Evolutionary conservation across 2,113 vertebrate species (phyloP), one percentile per base, ranked within the genome.

Genomic region (Numenius arquata): DNA sequence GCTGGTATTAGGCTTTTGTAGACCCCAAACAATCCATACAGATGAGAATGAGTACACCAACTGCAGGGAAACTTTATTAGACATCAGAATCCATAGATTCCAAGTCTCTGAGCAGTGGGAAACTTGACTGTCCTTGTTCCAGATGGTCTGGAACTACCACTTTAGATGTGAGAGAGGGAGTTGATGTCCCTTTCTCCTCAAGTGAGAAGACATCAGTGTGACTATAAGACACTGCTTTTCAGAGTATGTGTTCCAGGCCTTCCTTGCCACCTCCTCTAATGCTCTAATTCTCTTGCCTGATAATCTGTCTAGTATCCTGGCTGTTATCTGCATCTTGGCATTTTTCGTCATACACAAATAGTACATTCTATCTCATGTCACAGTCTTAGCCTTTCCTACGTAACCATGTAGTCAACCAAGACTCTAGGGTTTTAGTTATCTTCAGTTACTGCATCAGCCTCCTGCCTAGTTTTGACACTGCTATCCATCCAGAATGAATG

Each of bases 241-340:
- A n/a, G 45, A 76, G n/a, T 32, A 27, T 0, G 1, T 50, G 17
- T 79, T 79, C 48, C 17, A 1, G 2, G 19, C 32, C 23, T 83
- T 56, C 32, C 17, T 63, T 58, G 32, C 21, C 12, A 53, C 8
- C 27, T 86, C 71, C 25, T n/a, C 21, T 40, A 63, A 32, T n/a
- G 20, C 53, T 83, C 3, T 38, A 13, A 12, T 56, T 73, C 23
- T 40, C 20, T 84, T 74, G 15, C 55, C 19, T 70, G 34, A 41
- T 68, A 68, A 58, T 47, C 27, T 70, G 26, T n/a, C 9, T n/a
- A 17, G 32, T 36, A 29, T 40, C 21, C 40, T 67, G 56, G 23
- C 21, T 70, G 5, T 20, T 88, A 21, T 7, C 43, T 75, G 84
- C 5, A 41, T 58, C 2, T 71, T 38, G n/a, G 22, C 9, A n/a